Base-by-base conservation (phyloP, 1,140 invertebrate species). In the Orius insidiosus region DNA sequence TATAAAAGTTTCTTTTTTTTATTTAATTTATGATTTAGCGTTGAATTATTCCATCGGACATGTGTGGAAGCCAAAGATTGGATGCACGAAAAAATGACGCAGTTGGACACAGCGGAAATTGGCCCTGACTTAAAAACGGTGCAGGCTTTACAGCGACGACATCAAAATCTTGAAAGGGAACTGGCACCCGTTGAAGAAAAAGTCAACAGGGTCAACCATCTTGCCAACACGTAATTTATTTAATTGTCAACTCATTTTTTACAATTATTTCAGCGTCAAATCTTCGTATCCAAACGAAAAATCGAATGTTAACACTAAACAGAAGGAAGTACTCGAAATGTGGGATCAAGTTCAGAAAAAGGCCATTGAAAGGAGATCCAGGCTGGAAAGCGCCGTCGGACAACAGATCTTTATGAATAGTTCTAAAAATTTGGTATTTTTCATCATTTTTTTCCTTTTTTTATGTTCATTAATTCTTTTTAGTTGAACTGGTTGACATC, bases 31-130 rank as follows among this genome's bases (percentile, higher is more conserved):
- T 40, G 18, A 48, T 66, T 52, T 58, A 87, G 88, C 60, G 88
- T 98, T 51, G 90, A 96, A 61, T 63, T 96, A 5, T 98, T 96
- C 66, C 76, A 88, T 56, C 76, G 88, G 47, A 88, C 85, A 0
- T 95, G 89, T 62, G 86, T 89, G 55, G 89, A 94, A 59, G 85
- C 87, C 0, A 71, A 79, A 52, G 85, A 90, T 57, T 94, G 90
- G 88, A 94, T 95, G 85, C 64, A 75, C 13, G 89, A 94, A 61
- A 94, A 95, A 64, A 84, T 88, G 64, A 76, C 73, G 11, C 82
- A 88, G 55, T 56, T 87, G 52, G 85, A 90, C 48, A 78, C 72
- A 0, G 76, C 77, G 10, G 76, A 80, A 38, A 65, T 85, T 1
- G 85, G 81, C 0, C 74, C 80, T 2, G 89, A 94, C 65, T 66